These are phyloP conservation scores for Heptranchias perlo DNA, from an alignment of 2,113 vertebrate genomes.

Conservation along the genomic window DNA sequence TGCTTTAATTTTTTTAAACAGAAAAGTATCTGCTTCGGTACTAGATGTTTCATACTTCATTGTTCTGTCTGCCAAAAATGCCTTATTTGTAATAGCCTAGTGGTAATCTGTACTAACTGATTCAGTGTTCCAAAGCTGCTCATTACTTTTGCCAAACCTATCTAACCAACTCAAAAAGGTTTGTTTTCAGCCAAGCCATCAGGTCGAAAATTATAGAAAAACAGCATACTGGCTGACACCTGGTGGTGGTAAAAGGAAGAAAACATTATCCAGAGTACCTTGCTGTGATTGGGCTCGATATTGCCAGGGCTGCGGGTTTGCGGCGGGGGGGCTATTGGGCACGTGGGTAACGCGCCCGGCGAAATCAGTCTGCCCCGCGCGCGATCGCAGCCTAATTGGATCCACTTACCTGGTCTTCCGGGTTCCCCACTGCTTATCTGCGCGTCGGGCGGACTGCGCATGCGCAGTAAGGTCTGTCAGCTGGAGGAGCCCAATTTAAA, in stretches of 20 bases:
- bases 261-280: not conserved
- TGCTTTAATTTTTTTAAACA: not conserved
- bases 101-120: not conserved
- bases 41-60: not conserved
- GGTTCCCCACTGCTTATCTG: too few species aligned
- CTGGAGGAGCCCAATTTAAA: too few species aligned
- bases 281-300: not conserved
- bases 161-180: not conserved
- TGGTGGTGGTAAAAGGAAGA: not conserved
- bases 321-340: too few species aligned
- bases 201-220: not conserved
- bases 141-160: not conserved
- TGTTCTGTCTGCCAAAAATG: not conserved
- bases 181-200: not conserved
- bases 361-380: too few species aligned
- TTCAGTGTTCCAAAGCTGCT: not conserved
- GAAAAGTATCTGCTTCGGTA: not conserved
- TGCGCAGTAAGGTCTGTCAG: too few species aligned
- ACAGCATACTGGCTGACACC: not conserved
- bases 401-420: too few species aligned
- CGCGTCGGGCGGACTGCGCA: too few species aligned
- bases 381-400: too few species aligned
- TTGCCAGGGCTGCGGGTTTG: too few species aligned
- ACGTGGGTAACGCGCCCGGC: too few species aligned
- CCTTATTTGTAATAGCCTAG: not conserved